A percentile compares a stretch with the other conserved stretches of the same genome.
These are phyloP conservation scores for Peromyscus maniculatus DNA, from an alignment of 2,113 vertebrate species.

Conservation along the genomic window DNA sequence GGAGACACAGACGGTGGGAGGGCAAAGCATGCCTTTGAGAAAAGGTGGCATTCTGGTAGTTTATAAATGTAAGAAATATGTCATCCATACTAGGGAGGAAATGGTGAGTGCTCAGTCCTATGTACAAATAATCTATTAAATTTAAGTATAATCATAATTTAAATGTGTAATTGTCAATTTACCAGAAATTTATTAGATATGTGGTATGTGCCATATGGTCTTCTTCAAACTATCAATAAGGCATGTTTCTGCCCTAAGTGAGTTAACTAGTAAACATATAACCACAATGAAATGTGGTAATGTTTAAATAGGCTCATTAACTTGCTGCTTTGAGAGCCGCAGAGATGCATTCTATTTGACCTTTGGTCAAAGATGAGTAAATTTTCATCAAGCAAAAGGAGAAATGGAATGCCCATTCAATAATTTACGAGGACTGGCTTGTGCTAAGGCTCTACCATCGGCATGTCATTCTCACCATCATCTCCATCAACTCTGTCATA, in stretches of 20 bases:
- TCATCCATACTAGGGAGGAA: not conserved
- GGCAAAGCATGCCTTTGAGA: not conserved
- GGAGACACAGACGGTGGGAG: not conserved
- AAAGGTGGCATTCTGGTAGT: conserved; percentile 6
- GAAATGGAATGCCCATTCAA: not conserved
- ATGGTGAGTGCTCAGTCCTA: not conserved
- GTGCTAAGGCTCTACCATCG: not conserved
- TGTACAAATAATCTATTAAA: not conserved
- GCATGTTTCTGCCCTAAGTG: not conserved
- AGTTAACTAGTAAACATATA: not conserved
- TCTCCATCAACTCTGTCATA: not conserved
- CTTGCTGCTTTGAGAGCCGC: not conserved
- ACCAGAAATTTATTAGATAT: not conserved
- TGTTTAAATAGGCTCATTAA: not conserved
- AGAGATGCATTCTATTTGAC: not conserved
- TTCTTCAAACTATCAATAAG: not conserved
- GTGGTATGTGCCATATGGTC: not conserved
- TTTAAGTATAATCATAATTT: conserved; percentile 4
- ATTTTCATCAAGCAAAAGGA: conserved; percentile 5
- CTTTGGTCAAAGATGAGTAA: conserved; percentile 5
- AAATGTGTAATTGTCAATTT: not conserved
- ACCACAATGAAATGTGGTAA: not conserved
- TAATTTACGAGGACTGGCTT: not conserved
- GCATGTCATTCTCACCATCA: not conserved
- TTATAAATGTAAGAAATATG: conserved; percentile 21